Evolutionary conservation across 2,113 vertebrate genomes (phyloP).

Genomic region (Rhabdomys dilectus): DNA sequence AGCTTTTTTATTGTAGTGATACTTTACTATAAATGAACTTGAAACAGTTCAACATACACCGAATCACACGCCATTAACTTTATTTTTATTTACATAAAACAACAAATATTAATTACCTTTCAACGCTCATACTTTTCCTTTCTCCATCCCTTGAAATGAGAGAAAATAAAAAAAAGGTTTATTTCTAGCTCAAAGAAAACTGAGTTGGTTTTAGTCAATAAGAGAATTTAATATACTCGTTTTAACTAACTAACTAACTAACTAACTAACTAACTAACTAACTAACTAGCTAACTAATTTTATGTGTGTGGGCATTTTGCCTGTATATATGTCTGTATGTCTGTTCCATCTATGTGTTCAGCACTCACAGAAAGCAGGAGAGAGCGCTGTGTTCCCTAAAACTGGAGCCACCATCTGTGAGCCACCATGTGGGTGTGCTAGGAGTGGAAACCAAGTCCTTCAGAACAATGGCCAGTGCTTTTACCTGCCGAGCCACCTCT

Average conservation of each 20-base stretch:
- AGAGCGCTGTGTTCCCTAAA: background rate
- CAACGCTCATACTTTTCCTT: constrained; percentile 99
- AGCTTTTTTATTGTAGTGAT: background rate
- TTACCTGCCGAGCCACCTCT: background rate
- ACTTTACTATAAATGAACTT: constrained; percentile 27
- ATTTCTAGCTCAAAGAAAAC: constrained; percentile 50
- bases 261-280: too few relatives aligned
- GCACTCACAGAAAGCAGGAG: background rate
- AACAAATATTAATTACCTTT: constrained; percentile 92
- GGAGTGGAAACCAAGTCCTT: background rate
- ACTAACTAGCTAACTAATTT: background rate
- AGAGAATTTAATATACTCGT: constrained; percentile 38
- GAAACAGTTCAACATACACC: constrained; percentile 37
- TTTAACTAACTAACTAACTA: background rate
- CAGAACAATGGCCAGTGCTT: background rate
- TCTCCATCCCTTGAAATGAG: constrained; percentile 93
- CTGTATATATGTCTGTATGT: background rate
- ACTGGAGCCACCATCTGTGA: background rate
- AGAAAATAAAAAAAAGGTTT: constrained; percentile 54
- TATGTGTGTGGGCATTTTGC: background rate
- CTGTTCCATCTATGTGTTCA: background rate
- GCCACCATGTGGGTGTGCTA: background rate
- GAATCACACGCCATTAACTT: constrained; percentile 24
- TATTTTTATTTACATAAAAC: constrained; percentile 14
- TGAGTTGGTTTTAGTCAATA: constrained; percentile 50